Conservation (phyloP, 2,797 vertebrate species). For the Perodicticus potto region DNA sequence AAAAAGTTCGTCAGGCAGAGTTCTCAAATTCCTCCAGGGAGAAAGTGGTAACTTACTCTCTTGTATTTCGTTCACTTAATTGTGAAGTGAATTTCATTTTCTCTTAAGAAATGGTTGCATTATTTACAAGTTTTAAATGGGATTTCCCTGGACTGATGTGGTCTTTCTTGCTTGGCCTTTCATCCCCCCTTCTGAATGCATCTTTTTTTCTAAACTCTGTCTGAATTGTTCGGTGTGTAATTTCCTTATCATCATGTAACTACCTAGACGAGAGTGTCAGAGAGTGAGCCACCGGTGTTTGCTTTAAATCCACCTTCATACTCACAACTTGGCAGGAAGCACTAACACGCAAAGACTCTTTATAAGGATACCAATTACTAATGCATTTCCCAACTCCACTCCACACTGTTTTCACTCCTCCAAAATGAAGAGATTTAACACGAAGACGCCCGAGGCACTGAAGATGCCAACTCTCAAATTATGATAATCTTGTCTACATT, state of each 20-base stretch:
- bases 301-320: background rate
- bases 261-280: background rate
- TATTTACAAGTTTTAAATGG: background rate
- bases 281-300: background rate
- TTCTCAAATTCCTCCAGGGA: conserved; percentile 46
- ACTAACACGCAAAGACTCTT: conserved; percentile 27
- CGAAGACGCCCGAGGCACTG: conserved; percentile 79
- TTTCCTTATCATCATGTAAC: conserved; percentile 56
- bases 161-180: conserved; percentile 33
- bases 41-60: background rate
- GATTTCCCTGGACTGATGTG: background rate
- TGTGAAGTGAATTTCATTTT: conserved; percentile 62
- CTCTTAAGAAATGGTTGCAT: background rate
- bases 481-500: conserved; percentile 83
- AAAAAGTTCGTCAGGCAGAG: conserved; percentile 21
- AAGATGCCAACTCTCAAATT: conserved; percentile 81
- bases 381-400: conserved; percentile 66
- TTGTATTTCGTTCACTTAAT: background rate
- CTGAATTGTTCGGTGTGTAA: background rate
- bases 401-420: conserved; percentile 72
- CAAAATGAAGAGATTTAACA: conserved; percentile 81
- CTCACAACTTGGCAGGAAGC: conserved; percentile 46
- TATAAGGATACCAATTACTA: conserved; percentile 66
- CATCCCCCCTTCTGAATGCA: background rate
- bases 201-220: background rate